Base-by-base conservation (phyloP, 30 jellyfish, hydroid and myxozoan genomes). In the Pseudorhiza aurosa region DNA sequence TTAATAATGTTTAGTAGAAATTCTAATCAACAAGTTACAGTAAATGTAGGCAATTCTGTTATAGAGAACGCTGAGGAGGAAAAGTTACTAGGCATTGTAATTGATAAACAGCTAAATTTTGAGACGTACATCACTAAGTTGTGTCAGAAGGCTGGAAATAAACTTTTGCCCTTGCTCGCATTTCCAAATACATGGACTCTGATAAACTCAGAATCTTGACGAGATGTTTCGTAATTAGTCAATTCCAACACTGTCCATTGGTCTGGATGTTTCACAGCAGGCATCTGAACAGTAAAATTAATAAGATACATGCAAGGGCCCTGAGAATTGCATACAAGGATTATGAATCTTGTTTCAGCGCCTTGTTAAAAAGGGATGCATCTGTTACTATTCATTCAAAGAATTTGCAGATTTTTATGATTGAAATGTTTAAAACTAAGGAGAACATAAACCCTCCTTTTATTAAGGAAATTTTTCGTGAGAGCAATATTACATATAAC, bases 151-250 rank as follows among this genome's bases (percentile, higher is more conserved):
- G 88, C 88, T 53, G 68, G 78, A 35, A 58, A 37, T 44, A 75
- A 75, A 75, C 77, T 75, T 29, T 37, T 22, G 88, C 88, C 68
- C 88, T 59, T 56, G 46, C 68, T 33, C 77, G 88, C 72, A 55
- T 55, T 21, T 30, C 72, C 11, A 50, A 30, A 19, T 53, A 24
- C 77, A 55, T 55, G 53, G 78, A 24, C 58, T 22, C 72, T 45
- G 29, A 30, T 37, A 58, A 75, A 59, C 59, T 75, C n/a, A 33
- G 76, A 58, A 33, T 33, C 39, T 56, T 59, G 33, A 75, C 58
- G 78, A 58, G 78, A 75, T 77, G 68, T 37, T 56, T 53, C 39
- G 44, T 73, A 51, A 65, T 40, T 24, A 51, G 75, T 65, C 87
- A 73, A 2, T 73, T 73, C 53, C 60, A 57, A 55, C 53, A 73